Evolutionary conservation across 2,888 invertebrate genomes (phyloP), one percentile per base, ranked within the genome.

Genomic region (Amorpha juglandis): DNA sequence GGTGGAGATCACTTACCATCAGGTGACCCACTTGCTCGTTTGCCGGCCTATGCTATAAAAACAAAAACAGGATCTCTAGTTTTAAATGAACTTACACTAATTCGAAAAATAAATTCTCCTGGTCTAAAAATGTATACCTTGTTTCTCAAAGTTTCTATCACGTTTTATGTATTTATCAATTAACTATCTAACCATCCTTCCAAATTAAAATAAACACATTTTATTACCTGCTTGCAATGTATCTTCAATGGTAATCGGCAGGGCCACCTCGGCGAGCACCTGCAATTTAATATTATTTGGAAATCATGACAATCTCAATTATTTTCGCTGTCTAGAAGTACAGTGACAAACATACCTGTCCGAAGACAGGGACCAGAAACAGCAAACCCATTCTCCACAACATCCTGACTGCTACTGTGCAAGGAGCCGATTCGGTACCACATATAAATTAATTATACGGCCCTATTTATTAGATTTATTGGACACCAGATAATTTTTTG

Each of bases 361-460:
- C 71, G 50, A 78, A 70, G 67, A 79, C 80, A 69, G 83, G 73
- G 70, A 74, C 77, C 48, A 86, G 66, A 53, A 83, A 62, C 38
- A 86, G 38, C 9, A 81, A 71, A 67, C 76, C 81, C 77, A 83
- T 68, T 69, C 73, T 78, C 78, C 75, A 69, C 69, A 79, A 80
- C 88, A 87, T 87, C 65, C 74, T 81, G 42, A 69, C 70, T 48
- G 66, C 71, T 73, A 81, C 83, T 84, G 78, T 67, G 38, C 35
- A 48, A 27, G 55, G 33, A 52, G 55, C 21, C 19, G 1, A 27
- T 21, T n/a, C 62, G 42, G 66, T 66, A 53, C 45, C 45, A 12
- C 27, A 42, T 38, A 66, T 52, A 62, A 21, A 48, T 35, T 63
- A 52, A 70, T 67, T 38, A 45, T 8, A 42, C 7, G 42, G 9